Base-by-base conservation (phyloP, 1,140 invertebrate species). In the Nylanderia fulva region DNA sequence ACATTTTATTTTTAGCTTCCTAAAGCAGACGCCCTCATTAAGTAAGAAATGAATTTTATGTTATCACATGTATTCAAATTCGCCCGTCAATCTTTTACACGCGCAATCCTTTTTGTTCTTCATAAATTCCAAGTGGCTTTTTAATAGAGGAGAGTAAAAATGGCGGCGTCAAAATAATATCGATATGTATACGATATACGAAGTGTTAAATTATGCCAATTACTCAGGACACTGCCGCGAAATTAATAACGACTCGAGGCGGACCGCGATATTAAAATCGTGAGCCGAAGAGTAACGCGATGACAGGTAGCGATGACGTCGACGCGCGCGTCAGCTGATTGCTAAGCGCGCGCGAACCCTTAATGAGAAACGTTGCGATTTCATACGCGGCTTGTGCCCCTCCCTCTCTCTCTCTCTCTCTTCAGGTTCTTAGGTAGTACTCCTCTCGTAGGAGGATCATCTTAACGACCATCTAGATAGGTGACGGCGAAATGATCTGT, bases 391-490 rank as follows among this genome's bases (percentile, higher is more conserved):
- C 83, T 85, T 88, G 91, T 91, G 91, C n/a, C n/a, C n/a, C n/a
- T n/a, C n/a, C n/a, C n/a, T n/a, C n/a, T n/a, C n/a, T n/a, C n/a
- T n/a, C n/a, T n/a, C n/a, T n/a, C n/a, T 91, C 80, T 75, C 56
- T 80, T 75, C 60, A 89, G 89, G 85, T 33, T 3, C 88, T 87
- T 89, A 88, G 87, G 86, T 77, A 84, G 15, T 18, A 18, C 45
- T 48, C 45, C 45, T 48, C 82, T 90, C 88, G 84, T 91, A 84
- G 84, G 42, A 90, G 89, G 88, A 92, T 92, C 93, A 92, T 91
- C 91, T 93, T 93, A 93, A 93, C 92, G 92, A 93, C 90, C 90
- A 93, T 93, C 93, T 87, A 91, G 92, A 93, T 93, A 93, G 92
- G 91, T 60, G 85, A 90, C 75, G 87, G 90, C 91, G 92, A 93